A percentile compares a stretch with the other conserved stretches of the same genome.
phyloP scores from a whole-genome alignment of 2,888 invertebrate species.

The Carabus problematicus region DNA sequence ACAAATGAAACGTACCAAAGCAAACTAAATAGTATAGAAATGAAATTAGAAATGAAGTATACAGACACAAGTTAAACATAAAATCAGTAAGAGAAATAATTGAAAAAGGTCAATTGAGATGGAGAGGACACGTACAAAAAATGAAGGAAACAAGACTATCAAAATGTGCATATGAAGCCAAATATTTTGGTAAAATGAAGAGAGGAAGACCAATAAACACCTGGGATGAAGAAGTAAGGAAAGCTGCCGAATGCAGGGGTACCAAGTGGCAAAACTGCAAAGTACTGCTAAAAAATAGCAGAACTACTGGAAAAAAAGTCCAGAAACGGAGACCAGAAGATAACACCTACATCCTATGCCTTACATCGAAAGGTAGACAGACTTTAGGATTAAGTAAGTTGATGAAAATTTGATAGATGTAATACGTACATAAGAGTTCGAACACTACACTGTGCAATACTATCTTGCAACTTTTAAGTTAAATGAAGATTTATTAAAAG shows the following conservation, averaged over 20 bases:
- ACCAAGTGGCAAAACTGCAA: too few relatives aligned
- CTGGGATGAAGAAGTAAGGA: too few relatives aligned
- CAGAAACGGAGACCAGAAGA: not conserved
- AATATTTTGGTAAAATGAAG: too few relatives aligned
- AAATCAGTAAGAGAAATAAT: not conserved
- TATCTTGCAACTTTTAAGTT: too few relatives aligned
- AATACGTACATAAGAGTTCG: too few relatives aligned
- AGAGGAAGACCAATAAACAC: too few relatives aligned
- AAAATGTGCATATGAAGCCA: too few relatives aligned
- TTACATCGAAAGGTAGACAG: not conserved
- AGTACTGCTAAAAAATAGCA: too few relatives aligned
- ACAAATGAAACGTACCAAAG: conserved; percentile 2
- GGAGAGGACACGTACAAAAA: conserved; percentile 2
- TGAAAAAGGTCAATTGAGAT: conserved; percentile 5
- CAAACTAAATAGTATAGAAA: conserved; percentile 2
- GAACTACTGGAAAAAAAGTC: not conserved
- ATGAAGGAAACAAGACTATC: not conserved
- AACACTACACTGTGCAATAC: too few relatives aligned
- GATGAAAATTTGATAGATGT: too few relatives aligned
- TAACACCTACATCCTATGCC: not conserved
- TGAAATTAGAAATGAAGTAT: conserved; percentile 10
- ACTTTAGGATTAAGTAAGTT: not conserved
- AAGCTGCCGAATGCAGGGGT: too few relatives aligned
- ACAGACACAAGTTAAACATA: not conserved
- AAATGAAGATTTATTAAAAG: too few relatives aligned